Evolutionary conservation across 2,113 vertebrate species (phyloP).

Genomic region (Rhipidura dahli): DNA sequence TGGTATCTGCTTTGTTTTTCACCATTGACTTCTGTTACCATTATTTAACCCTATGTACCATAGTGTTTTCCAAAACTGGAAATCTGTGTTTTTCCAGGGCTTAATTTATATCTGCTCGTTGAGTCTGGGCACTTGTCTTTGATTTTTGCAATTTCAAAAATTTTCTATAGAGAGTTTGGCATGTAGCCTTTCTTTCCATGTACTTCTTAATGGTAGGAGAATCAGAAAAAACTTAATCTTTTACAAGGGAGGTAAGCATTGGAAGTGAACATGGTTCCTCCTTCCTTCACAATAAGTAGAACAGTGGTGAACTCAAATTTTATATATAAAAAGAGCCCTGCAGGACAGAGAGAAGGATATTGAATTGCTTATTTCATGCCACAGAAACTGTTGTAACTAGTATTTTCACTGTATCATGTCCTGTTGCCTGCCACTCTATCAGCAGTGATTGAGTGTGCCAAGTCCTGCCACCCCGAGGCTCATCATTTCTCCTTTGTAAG

Average conservation of each 20-base stretch:
- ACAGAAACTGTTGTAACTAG: neutral
- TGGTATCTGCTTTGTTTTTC: neutral
- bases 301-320: neutral
- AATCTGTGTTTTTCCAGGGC: neutral
- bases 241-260: neutral
- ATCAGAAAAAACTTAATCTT: neutral
- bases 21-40: neutral
- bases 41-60: neutral
- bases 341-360: neutral
- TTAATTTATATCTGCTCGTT: neutral
- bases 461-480: neutral
- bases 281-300: neutral
- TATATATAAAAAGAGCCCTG: neutral
- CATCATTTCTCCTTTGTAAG: neutral
- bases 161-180: neutral
- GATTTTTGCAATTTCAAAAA: neutral
- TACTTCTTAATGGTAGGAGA: neutral
- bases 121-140: neutral
- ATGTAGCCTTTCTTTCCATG: neutral
- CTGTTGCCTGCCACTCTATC: neutral
- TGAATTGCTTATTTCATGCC: neutral
- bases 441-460: neutral
- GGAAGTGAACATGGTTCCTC: neutral
- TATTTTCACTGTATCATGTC: neutral
- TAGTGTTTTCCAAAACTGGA: neutral